phyloP scores from a whole-genome alignment of 2,888 invertebrate species.

The Latheticus oryzae region DNA sequence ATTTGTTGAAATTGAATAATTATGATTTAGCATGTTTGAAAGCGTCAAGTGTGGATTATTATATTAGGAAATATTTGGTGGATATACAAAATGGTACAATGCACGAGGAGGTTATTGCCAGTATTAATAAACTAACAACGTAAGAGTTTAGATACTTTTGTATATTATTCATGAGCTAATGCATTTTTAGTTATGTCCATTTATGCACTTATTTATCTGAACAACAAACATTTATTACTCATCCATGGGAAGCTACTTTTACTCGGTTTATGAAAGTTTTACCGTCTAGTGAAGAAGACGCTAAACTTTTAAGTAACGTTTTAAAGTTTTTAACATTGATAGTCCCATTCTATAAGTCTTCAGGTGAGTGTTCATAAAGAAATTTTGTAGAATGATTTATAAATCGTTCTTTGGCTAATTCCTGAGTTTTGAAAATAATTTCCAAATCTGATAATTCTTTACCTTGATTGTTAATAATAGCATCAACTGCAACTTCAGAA shows the following conservation, averaged over 20 bases:
- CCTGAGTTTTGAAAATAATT: conserved; percentile 32
- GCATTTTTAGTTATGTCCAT: conserved; percentile 48
- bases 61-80: conserved; percentile 68
- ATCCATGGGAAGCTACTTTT: conserved; percentile 74
- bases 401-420: conserved; percentile 38
- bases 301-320: conserved; percentile 69
- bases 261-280: conserved; percentile 72
- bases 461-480: conserved; percentile 40
- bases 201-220: conserved; percentile 32
- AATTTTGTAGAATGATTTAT: conserved; percentile 34
- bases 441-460: conserved; percentile 35
- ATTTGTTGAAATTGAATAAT: conserved; percentile 59
- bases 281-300: conserved; percentile 75
- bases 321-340: conserved; percentile 56
- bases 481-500: conserved; percentile 25
- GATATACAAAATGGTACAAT: conserved; percentile 74
- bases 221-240: conserved; percentile 55
- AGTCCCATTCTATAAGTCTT: conserved; percentile 56
- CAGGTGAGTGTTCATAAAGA: conserved; percentile 47
- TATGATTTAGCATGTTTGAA: conserved; percentile 68
- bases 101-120: conserved; percentile 70
- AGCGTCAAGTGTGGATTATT: conserved; percentile 68
- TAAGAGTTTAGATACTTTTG: conserved; percentile 56
- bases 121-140: conserved; percentile 71
- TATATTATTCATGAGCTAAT: conserved; percentile 7